Conservation (phyloP, 2,888 invertebrate genomes). For the Eudemis profundana region DNA sequence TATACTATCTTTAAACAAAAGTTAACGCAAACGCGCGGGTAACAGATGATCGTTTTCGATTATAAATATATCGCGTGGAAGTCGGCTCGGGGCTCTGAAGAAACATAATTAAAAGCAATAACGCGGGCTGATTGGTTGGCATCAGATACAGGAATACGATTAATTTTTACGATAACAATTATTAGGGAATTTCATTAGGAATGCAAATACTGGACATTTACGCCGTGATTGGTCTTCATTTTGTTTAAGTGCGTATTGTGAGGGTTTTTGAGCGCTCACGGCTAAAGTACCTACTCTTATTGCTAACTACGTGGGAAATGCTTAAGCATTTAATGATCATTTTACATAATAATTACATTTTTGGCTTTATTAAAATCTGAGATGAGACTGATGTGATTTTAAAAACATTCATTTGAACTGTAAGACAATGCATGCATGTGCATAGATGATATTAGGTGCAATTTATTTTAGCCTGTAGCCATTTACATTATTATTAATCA, state of each 20-base stretch:
- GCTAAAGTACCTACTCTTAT: constrained; percentile 3
- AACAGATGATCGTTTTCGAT: constrained; percentile 48
- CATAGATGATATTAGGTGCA: too few relatives aligned
- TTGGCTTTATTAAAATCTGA: too few relatives aligned
- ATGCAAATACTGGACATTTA: constrained; percentile 58
- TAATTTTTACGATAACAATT: constrained; percentile 60
- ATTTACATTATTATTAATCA: too few relatives aligned
- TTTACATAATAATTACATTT: constrained; percentile 2
- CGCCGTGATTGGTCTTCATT: constrained; percentile 45
- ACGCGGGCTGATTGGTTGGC: constrained; percentile 56
- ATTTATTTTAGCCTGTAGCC: too few relatives aligned
- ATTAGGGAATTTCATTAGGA: constrained; percentile 62
- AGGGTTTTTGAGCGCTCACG: constrained; percentile 28
- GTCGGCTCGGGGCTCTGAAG: constrained; percentile 50
- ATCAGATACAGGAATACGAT: constrained; percentile 57
- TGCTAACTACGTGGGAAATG: constrained; percentile 9
- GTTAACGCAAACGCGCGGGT: constrained; percentile 49
- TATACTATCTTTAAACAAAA: constrained; percentile 39
- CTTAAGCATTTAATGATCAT: constrained; percentile 3
- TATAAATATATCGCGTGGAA: constrained; percentile 46
- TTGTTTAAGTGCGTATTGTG: constrained; percentile 41
- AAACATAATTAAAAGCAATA: constrained; percentile 62
- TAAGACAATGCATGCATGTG: too few relatives aligned
- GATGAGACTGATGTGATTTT: too few relatives aligned
- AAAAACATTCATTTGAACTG: too few relatives aligned